Evolutionary conservation across 2,113 vertebrate genomes (phyloP).

Genomic region (Pycnonotus jocosus): DNA sequence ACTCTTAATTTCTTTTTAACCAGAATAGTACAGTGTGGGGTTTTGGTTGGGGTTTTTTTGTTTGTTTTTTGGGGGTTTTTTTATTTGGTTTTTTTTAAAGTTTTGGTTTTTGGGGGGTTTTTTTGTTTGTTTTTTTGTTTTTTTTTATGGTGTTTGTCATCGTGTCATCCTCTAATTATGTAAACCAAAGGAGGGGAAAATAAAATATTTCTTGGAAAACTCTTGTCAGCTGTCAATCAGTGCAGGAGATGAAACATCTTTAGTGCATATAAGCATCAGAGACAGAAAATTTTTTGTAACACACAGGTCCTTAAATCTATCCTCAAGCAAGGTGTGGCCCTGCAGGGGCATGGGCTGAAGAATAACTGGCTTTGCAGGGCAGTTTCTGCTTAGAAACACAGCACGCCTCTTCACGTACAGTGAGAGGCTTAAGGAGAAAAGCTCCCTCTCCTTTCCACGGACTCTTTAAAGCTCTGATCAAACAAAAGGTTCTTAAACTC

Average conservation of each 20-base stretch:
- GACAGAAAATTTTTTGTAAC: background rate
- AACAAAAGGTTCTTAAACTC: background rate
- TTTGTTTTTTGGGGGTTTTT: no score
- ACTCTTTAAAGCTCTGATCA: background rate
- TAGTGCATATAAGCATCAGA: background rate
- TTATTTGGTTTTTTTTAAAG: no score
- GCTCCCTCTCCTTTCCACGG: background rate
- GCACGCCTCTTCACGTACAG: background rate
- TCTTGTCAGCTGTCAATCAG: background rate
- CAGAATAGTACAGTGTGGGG: background rate
- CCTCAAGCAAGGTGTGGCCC: background rate
- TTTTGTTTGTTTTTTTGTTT: background rate
- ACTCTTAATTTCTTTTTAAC: slow-evolving; percentile 24
- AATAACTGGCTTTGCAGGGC: background rate
- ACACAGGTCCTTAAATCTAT: background rate
- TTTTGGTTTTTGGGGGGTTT: no score
- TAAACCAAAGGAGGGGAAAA: background rate
- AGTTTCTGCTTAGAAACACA: background rate
- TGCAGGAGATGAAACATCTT: background rate
- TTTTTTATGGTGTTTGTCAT: slow-evolving; percentile 4
- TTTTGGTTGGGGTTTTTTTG: no score
- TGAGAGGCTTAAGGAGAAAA: background rate
- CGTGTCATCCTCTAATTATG: background rate
- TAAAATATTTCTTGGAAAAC: background rate
- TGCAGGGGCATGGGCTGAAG: background rate